A percentile compares a stretch with the other conserved stretches of the same genome.
Conservation (phyloP, 2,888 invertebrate genomes). For the Apomyelois bistriatella region DNA sequence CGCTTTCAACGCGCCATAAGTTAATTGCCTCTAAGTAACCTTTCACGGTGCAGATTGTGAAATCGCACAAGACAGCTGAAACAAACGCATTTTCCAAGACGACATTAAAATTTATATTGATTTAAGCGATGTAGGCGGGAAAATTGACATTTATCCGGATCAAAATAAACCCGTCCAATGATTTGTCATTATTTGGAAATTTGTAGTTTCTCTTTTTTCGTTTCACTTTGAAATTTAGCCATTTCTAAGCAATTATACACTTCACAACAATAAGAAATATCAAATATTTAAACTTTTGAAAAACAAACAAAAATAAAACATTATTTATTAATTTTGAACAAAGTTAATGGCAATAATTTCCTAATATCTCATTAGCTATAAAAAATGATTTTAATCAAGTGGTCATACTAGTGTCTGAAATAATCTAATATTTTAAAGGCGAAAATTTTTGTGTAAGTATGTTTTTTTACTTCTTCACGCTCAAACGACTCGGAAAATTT, state of each 20-base stretch:
- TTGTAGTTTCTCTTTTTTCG: background rate
- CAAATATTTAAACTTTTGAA: too few species aligned
- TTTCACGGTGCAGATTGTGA: background rate
- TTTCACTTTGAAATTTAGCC: background rate
- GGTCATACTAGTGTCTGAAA: too few species aligned
- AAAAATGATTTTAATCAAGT: too few species aligned
- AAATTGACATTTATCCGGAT: background rate
- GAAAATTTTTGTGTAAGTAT: too few species aligned
- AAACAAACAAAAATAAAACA: too few species aligned
- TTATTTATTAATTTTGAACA: too few species aligned
- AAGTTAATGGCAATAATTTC: too few species aligned
- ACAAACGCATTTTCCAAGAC: background rate
- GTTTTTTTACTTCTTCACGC: too few species aligned
- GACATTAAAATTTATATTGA: background rate
- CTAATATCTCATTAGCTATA: too few species aligned
- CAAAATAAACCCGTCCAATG: background rate
- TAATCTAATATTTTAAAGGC: too few species aligned
- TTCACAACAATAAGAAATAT: background rate
- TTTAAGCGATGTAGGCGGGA: background rate
- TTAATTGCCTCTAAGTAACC: constrained; percentile 4
- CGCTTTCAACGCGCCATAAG: constrained; percentile 1
- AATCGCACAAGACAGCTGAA: background rate
- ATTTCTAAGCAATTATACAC: background rate
- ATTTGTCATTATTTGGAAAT: background rate
- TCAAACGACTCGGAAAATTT: too few species aligned